phyloP scores from a whole-genome alignment of 2,113 vertebrate species.

The Python bivittatus region DNA sequence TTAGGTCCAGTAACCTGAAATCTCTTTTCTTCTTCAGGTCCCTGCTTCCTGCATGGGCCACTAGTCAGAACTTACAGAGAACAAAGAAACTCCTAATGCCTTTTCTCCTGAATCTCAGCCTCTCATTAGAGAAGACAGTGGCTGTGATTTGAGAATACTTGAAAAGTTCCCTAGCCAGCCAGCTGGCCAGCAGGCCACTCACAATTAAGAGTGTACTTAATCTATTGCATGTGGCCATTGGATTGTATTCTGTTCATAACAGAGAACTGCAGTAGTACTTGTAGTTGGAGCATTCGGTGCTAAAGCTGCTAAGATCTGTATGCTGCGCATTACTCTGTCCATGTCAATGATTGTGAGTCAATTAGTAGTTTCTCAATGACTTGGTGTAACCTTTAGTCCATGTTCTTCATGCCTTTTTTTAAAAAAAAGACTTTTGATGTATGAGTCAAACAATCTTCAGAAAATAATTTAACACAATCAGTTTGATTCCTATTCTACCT shows the following conservation, averaged over 20 bases:
- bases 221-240: not conserved
- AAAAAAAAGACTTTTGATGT: not conserved
- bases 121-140: not conserved
- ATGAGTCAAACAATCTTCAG: not conserved
- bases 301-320: not conserved
- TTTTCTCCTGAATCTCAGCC: not conserved
- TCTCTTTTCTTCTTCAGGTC: not conserved
- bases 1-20: not conserved
- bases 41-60: not conserved
- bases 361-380: not conserved
- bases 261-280: not conserved
- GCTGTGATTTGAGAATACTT: not conserved
- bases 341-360: not conserved
- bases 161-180: not conserved
- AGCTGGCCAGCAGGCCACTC: not conserved
- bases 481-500: not conserved
- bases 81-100: not conserved
- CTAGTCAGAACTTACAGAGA: not conserved
- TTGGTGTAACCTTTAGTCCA: not conserved
- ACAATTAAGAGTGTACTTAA: not conserved
- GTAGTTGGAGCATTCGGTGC: not conserved
- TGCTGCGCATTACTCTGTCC: not conserved
- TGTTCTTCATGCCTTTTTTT: not conserved
- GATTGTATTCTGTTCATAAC: not conserved
- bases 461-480: not conserved